Evolutionary conservation across 2,888 invertebrate genomes (phyloP).

Genomic region (Lobophora halterata): DNA sequence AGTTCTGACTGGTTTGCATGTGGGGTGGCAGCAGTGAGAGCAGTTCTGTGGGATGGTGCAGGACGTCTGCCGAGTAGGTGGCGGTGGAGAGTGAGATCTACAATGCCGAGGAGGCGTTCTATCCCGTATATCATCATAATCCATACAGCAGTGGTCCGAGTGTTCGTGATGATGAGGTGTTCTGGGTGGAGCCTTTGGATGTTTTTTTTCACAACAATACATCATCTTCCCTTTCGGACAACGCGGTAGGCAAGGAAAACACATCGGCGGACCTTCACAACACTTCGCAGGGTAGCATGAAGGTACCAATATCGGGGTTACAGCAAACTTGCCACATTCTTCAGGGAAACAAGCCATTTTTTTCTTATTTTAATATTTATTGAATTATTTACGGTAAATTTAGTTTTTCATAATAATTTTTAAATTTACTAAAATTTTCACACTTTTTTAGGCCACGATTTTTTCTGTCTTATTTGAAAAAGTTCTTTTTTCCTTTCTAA

Average conservation of each 20-base stretch:
- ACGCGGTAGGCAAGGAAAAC: conserved; percentile 51
- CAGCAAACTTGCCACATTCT: conserved; percentile 49
- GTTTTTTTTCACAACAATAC: conserved; percentile 47
- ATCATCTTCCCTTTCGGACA: conserved; percentile 42
- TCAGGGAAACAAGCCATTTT: conserved; percentile 56
- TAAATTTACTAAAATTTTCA: conserved; percentile 38
- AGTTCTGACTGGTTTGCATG: conserved; percentile 52
- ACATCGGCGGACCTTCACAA: conserved; percentile 41
- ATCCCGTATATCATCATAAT: conserved; percentile 4
- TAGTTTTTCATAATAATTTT: conserved; percentile 31
- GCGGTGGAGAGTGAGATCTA: conserved; percentile 14
- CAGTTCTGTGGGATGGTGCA: conserved; percentile 20
- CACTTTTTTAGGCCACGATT: conserved; percentile 22
- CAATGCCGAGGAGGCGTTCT: conserved; percentile 6
- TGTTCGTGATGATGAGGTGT: conserved; percentile 17
- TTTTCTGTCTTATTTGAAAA: conserved; percentile 10
- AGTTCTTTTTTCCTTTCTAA: conserved; percentile 1
- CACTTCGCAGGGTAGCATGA: conserved; percentile 40
- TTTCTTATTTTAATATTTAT: conserved; percentile 23
- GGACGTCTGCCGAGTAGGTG: conserved; percentile 15
- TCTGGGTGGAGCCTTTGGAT: conserved; percentile 17
- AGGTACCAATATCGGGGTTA: conserved; percentile 52
- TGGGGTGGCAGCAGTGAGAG: conserved; percentile 32
- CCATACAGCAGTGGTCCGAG: conserved; percentile 6
- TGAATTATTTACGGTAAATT: conserved; percentile 31